Evolutionary conservation across 2,888 invertebrate genomes (phyloP), one percentile per base, ranked within the genome.

Genomic region (Melinopterus prodromus): DNA sequence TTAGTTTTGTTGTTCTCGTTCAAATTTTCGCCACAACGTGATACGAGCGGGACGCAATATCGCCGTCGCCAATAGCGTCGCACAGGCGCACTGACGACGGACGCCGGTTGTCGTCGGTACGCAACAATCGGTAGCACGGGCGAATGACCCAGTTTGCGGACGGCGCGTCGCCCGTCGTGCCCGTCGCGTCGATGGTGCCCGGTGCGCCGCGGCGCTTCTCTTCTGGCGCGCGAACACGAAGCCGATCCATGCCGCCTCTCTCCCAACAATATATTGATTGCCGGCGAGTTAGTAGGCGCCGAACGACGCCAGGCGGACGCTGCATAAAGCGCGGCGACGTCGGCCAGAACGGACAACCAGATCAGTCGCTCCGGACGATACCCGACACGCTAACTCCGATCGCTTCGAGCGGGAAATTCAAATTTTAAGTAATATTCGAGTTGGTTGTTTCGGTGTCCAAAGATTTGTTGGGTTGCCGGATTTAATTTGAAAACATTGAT

Each of bases 111-210:
- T 53, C 12, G 53, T 12, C 53, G 36, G 74, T 74, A 16, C 35
- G 36, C n/a, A 15, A 53, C 53, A 53, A 37, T 74, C 74, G 74
- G 37, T 36, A 74, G 36, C 37, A n/a, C 26, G 74, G 74, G 74
- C 74, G 74, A 74, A 74, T 74, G 74, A 74, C 74, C 74, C 74
- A 74, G 74, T 74, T 74, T 37, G 74, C 74, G 74, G 74, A 37
- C 74, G 74, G 36, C 74, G 74, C 74, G 37, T 53, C 53, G 53
- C 12, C 53, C 9, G 53, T 53, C 53, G 53, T 53, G 53, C 53
- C 53, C 53, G 53, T 53, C 53, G 53, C 53, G 53, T 53, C 53
- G 53, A 12, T 53, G 53, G 53, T 53, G 53, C 74, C 36, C 36
- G 36, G 74, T 36, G 74, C 74, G 74, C 74, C 74, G 74, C 37